phyloP scores from a whole-genome alignment of 2,113 vertebrate genomes.

The Aldabrachelys gigantea region DNA sequence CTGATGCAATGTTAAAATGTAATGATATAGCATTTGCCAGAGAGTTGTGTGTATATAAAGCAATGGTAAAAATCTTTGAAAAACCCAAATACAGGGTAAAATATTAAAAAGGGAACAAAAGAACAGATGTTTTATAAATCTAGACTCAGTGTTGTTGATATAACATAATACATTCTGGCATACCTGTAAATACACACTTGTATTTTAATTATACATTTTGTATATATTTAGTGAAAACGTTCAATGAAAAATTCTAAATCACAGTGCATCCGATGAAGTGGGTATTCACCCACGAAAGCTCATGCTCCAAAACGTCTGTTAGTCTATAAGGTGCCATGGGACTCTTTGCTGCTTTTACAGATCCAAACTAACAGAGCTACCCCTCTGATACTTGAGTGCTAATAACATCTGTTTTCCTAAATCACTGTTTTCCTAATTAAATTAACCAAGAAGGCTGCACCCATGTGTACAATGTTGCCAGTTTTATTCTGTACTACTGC shows the following conservation, averaged over 20 bases:
- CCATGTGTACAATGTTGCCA: conserved; percentile 18
- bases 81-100: not conserved
- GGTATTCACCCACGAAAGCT: too few relatives aligned
- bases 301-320: too few relatives aligned
- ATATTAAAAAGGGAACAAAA: not conserved
- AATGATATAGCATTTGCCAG: not conserved
- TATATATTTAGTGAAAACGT: not conserved
- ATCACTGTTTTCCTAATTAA: conserved; percentile 18
- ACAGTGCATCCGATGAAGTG: not conserved
- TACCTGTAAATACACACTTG: not conserved
- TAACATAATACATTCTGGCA: not conserved
- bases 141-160: not conserved
- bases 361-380: too few relatives aligned
- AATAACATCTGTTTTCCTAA: conserved; percentile 28
- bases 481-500: not conserved
- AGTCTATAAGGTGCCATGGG: too few relatives aligned
- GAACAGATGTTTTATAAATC: not conserved
- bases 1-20: not conserved
- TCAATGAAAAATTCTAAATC: conserved; percentile 14
- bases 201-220: not conserved
- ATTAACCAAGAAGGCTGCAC: not conserved
- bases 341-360: too few relatives aligned
- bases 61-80: not conserved
- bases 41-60: not conserved
- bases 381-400: not conserved